Evolutionary conservation across 1,140 invertebrate species (phyloP).

Genomic region (Drosophila burlai): DNA sequence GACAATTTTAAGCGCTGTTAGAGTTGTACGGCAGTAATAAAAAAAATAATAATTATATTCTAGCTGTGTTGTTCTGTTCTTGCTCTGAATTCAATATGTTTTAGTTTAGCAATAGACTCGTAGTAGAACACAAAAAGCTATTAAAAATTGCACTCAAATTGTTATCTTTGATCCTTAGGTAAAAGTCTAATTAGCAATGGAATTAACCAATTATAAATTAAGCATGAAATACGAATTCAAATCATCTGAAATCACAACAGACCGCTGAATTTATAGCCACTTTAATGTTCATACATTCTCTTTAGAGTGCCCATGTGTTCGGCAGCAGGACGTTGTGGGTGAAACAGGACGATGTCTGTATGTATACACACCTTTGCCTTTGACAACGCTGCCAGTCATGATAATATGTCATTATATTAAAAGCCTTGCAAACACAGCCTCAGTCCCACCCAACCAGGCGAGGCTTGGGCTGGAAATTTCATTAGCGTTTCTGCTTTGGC

Average conservation of each 20-base stretch:
- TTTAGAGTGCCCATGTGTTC: too few relatives aligned
- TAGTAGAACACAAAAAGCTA: not conserved
- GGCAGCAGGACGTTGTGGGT: too few relatives aligned
- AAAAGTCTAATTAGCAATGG: too few relatives aligned
- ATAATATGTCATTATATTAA: slow-evolving; percentile 83
- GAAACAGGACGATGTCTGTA: not conserved
- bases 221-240: not conserved
- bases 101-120: too few relatives aligned
- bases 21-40: not conserved
- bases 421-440: slow-evolving; percentile 72
- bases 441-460: slow-evolving; percentile 10
- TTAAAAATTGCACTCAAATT: not conserved
- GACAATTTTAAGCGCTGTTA: slow-evolving; percentile 59
- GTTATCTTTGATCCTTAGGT: not conserved
- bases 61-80: not conserved
- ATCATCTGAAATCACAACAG: not conserved
- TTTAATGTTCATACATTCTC: not conserved
- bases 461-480: slow-evolving; percentile 58
- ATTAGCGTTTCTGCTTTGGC: slow-evolving; percentile 71
- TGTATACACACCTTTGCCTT: slow-evolving; percentile 37
- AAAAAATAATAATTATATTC: not conserved
- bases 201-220: not conserved
- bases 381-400: slow-evolving; percentile 55
- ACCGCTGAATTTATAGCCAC: not conserved
- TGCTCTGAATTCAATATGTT: too few relatives aligned